phyloP scores from a whole-genome alignment of 2,113 vertebrate genomes.

The Ahaetulla prasina region DNA sequence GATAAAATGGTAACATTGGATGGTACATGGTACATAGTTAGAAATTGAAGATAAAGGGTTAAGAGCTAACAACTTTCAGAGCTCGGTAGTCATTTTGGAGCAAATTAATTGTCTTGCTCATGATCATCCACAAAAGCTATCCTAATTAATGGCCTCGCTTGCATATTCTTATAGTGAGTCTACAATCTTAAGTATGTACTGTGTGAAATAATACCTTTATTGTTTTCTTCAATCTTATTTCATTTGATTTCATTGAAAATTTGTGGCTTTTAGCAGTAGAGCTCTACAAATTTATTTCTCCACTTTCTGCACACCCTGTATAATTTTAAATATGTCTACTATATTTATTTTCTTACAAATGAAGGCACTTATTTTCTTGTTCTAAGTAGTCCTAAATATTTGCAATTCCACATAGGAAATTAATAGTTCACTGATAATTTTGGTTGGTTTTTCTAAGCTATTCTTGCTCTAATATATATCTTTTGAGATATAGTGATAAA shows the following conservation, averaged over 20 bases:
- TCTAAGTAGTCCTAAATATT: background rate
- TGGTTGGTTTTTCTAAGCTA: background rate
- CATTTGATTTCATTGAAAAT: background rate
- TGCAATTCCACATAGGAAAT: background rate
- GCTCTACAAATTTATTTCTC: background rate
- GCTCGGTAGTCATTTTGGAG: background rate
- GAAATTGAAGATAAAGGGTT: background rate
- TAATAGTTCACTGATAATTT: background rate
- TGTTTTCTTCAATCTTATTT: background rate
- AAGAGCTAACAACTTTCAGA: background rate
- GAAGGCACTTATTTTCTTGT: background rate
- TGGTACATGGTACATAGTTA: background rate
- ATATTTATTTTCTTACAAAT: background rate
- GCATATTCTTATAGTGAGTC: background rate
- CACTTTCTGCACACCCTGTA: background rate
- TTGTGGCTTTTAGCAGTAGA: background rate
- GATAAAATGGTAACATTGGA: background rate
- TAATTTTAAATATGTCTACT: background rate
- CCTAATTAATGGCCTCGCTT: background rate
- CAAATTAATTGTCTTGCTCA: background rate
- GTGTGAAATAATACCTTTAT: background rate
- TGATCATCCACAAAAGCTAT: background rate
- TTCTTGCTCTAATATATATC: background rate
- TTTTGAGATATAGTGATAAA: background rate
- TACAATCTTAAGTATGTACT: background rate